Base-by-base conservation (phyloP, 2,113 vertebrate genomes). In the Sapayoa aenigma region DNA sequence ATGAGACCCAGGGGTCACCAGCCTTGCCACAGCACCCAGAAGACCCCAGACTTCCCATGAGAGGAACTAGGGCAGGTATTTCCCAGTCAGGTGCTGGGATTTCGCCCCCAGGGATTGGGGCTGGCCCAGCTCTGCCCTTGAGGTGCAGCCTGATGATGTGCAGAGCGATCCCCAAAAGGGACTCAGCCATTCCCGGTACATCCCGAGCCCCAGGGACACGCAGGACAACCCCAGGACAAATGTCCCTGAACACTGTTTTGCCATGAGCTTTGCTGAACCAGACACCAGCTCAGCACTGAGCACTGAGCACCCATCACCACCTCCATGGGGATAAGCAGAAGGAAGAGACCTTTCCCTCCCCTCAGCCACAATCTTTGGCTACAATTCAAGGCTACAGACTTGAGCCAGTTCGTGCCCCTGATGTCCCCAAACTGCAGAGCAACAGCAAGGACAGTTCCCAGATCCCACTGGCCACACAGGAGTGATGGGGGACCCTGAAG, bases 391-490 rank as follows among this genome's bases (percentile, higher is more conserved):
- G 16, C 42, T 27, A 44, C 5, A 58, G 30, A 16, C 47, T 7
- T 27, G 58, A 77, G 39, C 11, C 55, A 27, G 44, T 9, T 65
- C 16, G 5, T 23, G 39, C 19, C 49, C 66, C 49, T 1, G 0
- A 1, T 2, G 2, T 65, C 66, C 9, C 49, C 41, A 6, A 67
- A 35, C 14, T 47, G 20, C 58, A 31, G 42, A 16, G 15, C 27
- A 3, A 0, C 42, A 44, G 69, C 44, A n/a, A 47, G 55, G 39
- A 63, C 31, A 5, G 1, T 46, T 59, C 59, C 31, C 80, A 46
- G 65, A 20, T 62, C 74, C 79, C 0, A 0, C 12, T 8, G 4
- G 42, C 23, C 47, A 39, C 30, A 1, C 44, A 35, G 74, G 13
- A n/a, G 22, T 2, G 19, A 14, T 28, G 42, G 37, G 56, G 56